These are phyloP conservation scores for Tubiluchus corallicola DNA, from an alignment of 2,888 invertebrate species.

Conservation along the genomic window DNA sequence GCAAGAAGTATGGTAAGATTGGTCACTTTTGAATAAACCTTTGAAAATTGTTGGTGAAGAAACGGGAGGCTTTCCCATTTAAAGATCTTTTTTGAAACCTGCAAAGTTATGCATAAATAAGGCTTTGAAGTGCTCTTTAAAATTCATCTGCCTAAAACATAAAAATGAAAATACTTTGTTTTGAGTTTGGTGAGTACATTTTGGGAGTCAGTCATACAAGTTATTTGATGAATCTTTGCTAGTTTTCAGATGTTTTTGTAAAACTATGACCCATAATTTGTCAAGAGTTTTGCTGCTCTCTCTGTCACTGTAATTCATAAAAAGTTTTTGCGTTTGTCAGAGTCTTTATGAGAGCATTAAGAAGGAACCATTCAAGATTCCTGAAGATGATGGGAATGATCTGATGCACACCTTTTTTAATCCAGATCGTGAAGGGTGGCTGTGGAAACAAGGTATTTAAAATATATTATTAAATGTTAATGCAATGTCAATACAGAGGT, in stretches of 20 bases:
- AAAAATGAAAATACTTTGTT: too few species aligned
- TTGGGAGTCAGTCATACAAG: constrained; percentile 6
- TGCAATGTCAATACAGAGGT: too few species aligned
- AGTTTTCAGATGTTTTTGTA: too few species aligned
- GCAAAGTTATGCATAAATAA: too few species aligned
- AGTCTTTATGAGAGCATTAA: constrained; percentile 89
- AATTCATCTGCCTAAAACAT: too few species aligned
- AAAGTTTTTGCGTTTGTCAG: constrained; percentile 34
- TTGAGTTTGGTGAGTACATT: constrained; percentile 12
- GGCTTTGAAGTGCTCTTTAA: too few species aligned
- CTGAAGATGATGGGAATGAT: constrained; percentile 97
- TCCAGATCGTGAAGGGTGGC: constrained; percentile 96
- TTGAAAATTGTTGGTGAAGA: too few species aligned
- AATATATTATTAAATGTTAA: background rate
- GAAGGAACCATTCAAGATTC: constrained; percentile 97
- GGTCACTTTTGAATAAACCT: too few species aligned
- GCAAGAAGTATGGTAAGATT: constrained; percentile 2
- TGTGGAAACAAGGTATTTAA: constrained; percentile 77
- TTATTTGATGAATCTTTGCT: too few species aligned
- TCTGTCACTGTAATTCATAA: background rate
- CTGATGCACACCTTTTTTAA: constrained; percentile 99
- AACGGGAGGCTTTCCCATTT: background rate
- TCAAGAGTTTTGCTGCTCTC: too few species aligned
- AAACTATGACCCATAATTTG: too few species aligned
- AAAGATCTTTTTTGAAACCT: too few species aligned